A percentile compares a stretch with the other conserved stretches of the same genome.
Evolutionary conservation across 2,113 vertebrate genomes (phyloP).

Genomic region (Pipra filicauda): DNA sequence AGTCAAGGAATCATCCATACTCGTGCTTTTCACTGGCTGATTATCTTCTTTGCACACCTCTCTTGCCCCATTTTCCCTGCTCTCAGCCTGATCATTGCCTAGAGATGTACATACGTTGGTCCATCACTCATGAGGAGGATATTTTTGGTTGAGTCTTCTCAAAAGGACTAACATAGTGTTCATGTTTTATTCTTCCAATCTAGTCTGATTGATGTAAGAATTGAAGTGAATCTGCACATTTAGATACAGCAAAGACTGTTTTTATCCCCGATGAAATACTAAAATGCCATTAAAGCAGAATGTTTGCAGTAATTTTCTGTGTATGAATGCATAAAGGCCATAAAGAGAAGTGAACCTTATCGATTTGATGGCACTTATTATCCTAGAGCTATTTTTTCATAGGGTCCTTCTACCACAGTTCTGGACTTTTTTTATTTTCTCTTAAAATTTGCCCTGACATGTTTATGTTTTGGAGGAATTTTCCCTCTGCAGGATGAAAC

Average conservation of each 20-base stretch:
- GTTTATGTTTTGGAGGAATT: constrained; percentile 10
- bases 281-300: background rate
- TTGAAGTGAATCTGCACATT: background rate
- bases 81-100: background rate
- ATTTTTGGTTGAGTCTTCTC: background rate
- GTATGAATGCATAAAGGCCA: background rate
- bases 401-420: background rate
- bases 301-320: background rate
- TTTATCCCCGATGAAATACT: background rate
- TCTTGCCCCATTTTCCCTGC: background rate
- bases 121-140: background rate
- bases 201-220: background rate
- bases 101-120: background rate
- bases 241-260: background rate
- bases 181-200: background rate
- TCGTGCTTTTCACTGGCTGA: background rate
- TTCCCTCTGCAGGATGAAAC: background rate
- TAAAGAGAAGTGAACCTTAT: background rate
- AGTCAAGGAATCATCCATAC: background rate
- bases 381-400: constrained; percentile 17
- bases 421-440: background rate
- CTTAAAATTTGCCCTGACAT: background rate
- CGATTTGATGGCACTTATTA: background rate
- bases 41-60: background rate
- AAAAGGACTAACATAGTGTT: background rate